Evolutionary conservation across 2,888 invertebrate species (phyloP), one percentile per base, ranked within the genome.

Genomic region (Aporophyla nigra): DNA sequence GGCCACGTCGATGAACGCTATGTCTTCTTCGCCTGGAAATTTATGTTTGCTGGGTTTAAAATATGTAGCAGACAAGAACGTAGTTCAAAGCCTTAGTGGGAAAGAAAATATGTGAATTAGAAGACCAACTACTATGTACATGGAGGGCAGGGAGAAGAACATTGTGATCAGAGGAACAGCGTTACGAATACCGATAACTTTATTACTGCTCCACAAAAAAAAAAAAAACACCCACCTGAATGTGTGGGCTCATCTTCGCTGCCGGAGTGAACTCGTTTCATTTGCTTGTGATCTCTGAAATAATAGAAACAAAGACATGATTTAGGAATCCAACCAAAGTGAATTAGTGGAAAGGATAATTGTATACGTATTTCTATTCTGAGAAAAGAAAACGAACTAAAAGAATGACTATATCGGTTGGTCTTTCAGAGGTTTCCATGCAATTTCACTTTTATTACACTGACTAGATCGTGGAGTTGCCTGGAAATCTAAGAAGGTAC

Each of bases 281-380:
- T 97, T 95, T 98, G 98, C 91, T 98, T 98, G 94, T 98, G 98
- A 89, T 99, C 99, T 95, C 99, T 98, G 97, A 84, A 94, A 93
- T 67, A 62, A 71, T 16, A 46, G 10, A 54, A 69, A 58, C 33
- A n/a, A 27, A 21, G 0, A 5, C 51, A 59, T 61, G 21, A 62
- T 53, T 56, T 51, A 46, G 6, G 21, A 24, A 46, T 33, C 1
- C 51, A 33, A 21, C 12, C 19, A 19, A 56, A 43, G 6, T 6
- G 7, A 51, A 43, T 2, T 56, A 69, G 24, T 5, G 9, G 7
- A 46, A 58, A 24, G 1, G 24, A 58, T 78, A 0, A 78, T 54
- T 19, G 54, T 10, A n/a, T n/a, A n/a, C n/a, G n/a, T n/a, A 67
- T 19, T 54, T 14, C 1, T 53, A 53, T 14, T 40, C 5, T 12